Base-by-base conservation (phyloP, 1,140 invertebrate genomes). In the Radopholus similis region DNA sequence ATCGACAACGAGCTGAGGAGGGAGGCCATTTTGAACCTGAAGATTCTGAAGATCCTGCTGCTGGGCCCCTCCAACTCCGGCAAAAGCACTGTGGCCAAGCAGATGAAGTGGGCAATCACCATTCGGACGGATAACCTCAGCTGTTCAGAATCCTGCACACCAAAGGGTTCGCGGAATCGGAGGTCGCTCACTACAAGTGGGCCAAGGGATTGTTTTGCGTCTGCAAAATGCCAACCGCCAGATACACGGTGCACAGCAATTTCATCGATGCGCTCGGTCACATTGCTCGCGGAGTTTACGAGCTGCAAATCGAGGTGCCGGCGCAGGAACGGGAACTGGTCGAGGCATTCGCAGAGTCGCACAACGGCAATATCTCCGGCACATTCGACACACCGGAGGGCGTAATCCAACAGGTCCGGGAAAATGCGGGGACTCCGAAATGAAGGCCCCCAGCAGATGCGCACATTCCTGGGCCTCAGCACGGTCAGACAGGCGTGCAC, bases 311-410 rank as follows among this genome's bases (percentile, higher is more conserved):
- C 21, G 23, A 64, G 6, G 37, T 64, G 30, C 35, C 62, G 32
- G 28, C 44, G 9, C 30, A 13, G 8, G 62, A 64, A 49, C 30
- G 34, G 8, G 62, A 58, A 64, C 28, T 57, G 30, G 37, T 53
- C 13, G 37, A 21, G 18, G 47, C 59, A 9, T 62, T 62, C 30
- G 59, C 40, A 49, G 18, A 62, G 9, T 35, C 59, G 4, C 47
- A 62, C 47, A 42, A 62, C 32, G 59, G 59, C 38, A 62, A 62
- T 62, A 40, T 62, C 18, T 62, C n/a, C n/a, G n/a, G n/a, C n/a
- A n/a, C n/a, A n/a, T n/a, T n/a, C n/a, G n/a, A n/a, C n/a, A n/a
- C n/a, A n/a, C n/a, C n/a, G n/a, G n/a, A n/a, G n/a, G n/a, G n/a
- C n/a, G 42, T 42, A 62, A 15, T 8, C 30, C 8, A 42, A 42